A percentile compares a stretch with the other conserved stretches of the same genome.
phyloP scores from a whole-genome alignment of 2,113 vertebrate genomes.

The Siniperca knerii region DNA sequence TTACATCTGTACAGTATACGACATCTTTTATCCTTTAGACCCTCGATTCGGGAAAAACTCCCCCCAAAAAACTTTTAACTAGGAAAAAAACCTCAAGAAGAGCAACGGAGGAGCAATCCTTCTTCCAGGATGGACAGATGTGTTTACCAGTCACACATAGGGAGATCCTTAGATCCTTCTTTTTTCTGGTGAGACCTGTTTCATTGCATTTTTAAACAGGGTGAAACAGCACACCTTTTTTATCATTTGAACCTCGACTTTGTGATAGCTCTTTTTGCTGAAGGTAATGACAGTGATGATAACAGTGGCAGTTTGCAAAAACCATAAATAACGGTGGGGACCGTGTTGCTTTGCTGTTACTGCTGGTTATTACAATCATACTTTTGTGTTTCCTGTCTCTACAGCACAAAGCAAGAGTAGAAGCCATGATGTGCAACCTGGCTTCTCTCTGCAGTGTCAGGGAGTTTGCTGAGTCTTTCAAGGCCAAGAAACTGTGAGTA shows the following conservation, averaged over 20 bases:
- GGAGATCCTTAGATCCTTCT: background rate
- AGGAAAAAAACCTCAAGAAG: background rate
- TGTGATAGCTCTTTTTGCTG: background rate
- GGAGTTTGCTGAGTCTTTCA: conserved; percentile 93
- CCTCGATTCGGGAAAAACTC: background rate
- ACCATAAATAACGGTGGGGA: background rate
- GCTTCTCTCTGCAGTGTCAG: conserved; percentile 91
- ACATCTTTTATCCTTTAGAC: background rate
- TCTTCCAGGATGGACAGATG: background rate
- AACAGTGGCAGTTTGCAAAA: background rate
- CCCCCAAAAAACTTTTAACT: background rate
- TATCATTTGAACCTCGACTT: background rate
- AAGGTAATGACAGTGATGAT: background rate
- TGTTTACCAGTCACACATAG: background rate
- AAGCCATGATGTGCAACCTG: conserved; percentile 95
- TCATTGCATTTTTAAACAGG: background rate
- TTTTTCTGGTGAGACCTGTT: background rate
- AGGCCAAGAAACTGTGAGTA: conserved; percentile 96
- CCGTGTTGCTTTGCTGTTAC: background rate
- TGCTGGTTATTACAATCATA: conserved; percentile 7
- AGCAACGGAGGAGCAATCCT: background rate
- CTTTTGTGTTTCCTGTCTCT: conserved; percentile 56
- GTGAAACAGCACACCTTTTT: background rate
- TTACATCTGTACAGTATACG: background rate
- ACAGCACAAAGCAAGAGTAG: conserved; percentile 96